Evolutionary conservation across 2,113 vertebrate genomes (phyloP), one percentile per base, ranked within the genome.

Genomic region (Recurvirostra avosetta): DNA sequence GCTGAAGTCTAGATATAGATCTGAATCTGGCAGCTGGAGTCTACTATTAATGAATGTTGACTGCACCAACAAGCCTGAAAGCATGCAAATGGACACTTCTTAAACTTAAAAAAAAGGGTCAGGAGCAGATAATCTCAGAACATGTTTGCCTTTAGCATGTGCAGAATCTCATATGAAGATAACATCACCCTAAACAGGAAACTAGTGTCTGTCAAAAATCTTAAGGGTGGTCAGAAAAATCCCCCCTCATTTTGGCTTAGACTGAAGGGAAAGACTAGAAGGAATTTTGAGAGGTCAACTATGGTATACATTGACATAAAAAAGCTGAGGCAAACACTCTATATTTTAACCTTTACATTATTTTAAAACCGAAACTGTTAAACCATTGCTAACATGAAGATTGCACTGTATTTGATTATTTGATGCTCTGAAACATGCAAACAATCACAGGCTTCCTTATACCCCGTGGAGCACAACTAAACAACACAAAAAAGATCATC

Each of bases 391-490:
- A 94, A 94, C 55, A 62, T 89, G 87, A 90, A 71, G 81, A 92
- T 82, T 66, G 94, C 93, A 90, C 95, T 97, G 74, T 74, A 80
- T 92, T 97, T 97, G 94, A 98, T 97, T 97, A 97, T 96, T 95
- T 97, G 91, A 89, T 83, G 62, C 88, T 92, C 95, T 94, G 76
- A 97, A 94, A 97, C 53, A 58, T 32, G 92, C 43, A 59, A 72
- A n/a, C 49, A 85, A 96, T 97, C 94, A 97, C 94, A 98, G 97
- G 92, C 81, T 97, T 98, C 96, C 94, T 97, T 73, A 56, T 73
- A 97, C 92, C 78, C 97, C 98, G 96, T 80, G 94, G 97, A 98
- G 96, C 87, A 97, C 94, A 95, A 88, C 71, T 97, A 97, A 95
- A 90, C 86, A 96, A 65, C 82, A 95, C 82, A 94, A 92, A 92